Evolutionary conservation across 2,888 invertebrate genomes (phyloP).

Genomic region (Sphecodes monilicornis): DNA sequence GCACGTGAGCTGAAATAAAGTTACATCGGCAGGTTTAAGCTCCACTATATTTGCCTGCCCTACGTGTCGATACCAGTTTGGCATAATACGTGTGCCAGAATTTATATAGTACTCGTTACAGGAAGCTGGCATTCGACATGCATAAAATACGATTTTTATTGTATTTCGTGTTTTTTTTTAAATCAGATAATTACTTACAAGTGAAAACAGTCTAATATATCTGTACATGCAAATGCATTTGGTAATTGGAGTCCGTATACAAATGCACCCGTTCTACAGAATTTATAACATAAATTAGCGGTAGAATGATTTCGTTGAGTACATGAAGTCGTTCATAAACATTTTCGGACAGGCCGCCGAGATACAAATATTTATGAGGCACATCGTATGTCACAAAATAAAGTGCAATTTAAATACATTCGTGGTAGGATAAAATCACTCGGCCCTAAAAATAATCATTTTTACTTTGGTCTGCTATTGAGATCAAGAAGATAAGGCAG

Average conservation of each 20-base stretch:
- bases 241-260: not conserved
- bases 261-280: not conserved
- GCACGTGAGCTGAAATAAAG: constrained; percentile 82
- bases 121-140: constrained; percentile 8
- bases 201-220: not conserved
- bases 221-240: not conserved
- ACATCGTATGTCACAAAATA: not conserved
- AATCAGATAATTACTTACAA: not conserved
- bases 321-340: not conserved
- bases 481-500: not conserved
- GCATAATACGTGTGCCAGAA: constrained; percentile 58
- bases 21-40: constrained; percentile 64
- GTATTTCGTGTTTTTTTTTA: not conserved
- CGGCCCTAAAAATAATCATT: too few species aligned
- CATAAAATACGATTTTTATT: constrained; percentile 41
- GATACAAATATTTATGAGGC: not conserved
- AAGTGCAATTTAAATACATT: not conserved
- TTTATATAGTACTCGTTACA: constrained; percentile 59
- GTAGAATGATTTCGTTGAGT: not conserved
- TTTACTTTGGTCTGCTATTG: not conserved
- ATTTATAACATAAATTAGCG: not conserved
- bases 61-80: constrained; percentile 55
- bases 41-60: constrained; percentile 34
- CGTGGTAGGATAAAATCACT: not conserved
- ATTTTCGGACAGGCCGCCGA: not conserved